Conservation (phyloP, 2,888 invertebrate genomes). For the Tortricodes alternella region DNA sequence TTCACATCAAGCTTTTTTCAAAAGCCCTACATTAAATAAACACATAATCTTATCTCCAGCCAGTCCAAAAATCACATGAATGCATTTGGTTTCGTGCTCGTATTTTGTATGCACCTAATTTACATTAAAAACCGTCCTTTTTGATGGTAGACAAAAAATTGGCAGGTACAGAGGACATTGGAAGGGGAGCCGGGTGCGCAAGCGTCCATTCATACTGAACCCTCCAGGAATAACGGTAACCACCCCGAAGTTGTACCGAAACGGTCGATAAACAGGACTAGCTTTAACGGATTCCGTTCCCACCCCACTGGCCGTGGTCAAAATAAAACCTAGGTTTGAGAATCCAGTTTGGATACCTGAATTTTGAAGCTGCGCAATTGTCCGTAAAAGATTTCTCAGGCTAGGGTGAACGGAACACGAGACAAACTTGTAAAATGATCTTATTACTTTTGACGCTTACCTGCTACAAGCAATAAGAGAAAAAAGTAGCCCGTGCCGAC, state of each 20-base stretch:
- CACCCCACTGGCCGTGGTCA: not conserved
- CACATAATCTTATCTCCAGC: slow-evolving; percentile 18
- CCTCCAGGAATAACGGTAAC: slow-evolving; percentile 62
- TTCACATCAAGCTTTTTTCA: slow-evolving; percentile 17
- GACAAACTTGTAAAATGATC: slow-evolving; percentile 2
- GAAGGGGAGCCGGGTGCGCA: slow-evolving; percentile 47
- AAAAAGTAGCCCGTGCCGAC: too few relatives aligned
- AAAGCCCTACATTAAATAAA: not conserved
- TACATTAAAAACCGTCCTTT: slow-evolving; percentile 35
- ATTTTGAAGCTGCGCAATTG: slow-evolving; percentile 39
- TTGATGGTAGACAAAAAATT: slow-evolving; percentile 27
- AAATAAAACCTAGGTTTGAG: slow-evolving; percentile 18
- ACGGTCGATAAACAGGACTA: slow-evolving; percentile 55
- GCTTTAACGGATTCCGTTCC: slow-evolving; percentile 54
- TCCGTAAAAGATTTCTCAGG: slow-evolving; percentile 4
- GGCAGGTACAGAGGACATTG: slow-evolving; percentile 44
- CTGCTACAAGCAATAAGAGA: too few relatives aligned
- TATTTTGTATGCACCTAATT: slow-evolving; percentile 39
- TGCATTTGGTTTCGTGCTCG: slow-evolving; percentile 12
- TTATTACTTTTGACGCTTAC: not conserved
- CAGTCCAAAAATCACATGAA: too few relatives aligned
- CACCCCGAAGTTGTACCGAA: slow-evolving; percentile 50
- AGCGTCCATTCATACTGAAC: slow-evolving; percentile 55
- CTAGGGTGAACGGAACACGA: slow-evolving; percentile 28
- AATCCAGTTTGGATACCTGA: slow-evolving; percentile 40